phyloP scores from a whole-genome alignment of 2,888 invertebrate genomes.

The Lycaena phlaeas region DNA sequence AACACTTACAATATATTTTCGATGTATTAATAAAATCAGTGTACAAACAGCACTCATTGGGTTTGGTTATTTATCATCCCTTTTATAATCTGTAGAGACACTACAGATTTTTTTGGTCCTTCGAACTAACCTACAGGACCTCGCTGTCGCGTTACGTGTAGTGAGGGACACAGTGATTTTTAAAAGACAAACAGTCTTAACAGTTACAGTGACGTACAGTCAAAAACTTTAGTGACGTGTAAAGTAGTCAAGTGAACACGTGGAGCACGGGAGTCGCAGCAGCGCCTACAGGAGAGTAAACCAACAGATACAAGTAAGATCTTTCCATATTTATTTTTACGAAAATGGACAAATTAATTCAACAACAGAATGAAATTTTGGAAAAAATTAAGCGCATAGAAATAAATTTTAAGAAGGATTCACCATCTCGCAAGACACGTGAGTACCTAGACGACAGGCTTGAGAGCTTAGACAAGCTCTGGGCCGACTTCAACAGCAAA shows the following conservation, averaged over 20 bases:
- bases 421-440: constrained; percentile 4
- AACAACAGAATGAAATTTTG: neutral
- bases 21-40: too few relatives aligned
- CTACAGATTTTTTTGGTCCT: neutral
- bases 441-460: neutral
- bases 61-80: too few relatives aligned
- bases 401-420: neutral
- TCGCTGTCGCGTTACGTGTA: too few relatives aligned
- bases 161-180: neutral
- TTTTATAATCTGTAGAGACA: too few relatives aligned
- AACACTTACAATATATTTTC: too few relatives aligned
- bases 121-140: too few relatives aligned
- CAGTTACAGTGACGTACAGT: neutral
- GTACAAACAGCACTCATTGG: too few relatives aligned
- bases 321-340: neutral
- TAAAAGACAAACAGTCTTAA: too few relatives aligned
- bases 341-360: neutral
- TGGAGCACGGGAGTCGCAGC: neutral
- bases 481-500: neutral
- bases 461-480: neutral
- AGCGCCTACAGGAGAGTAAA: neutral
- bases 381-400: constrained; percentile 6
- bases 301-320: neutral
- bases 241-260: neutral
- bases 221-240: neutral